Percentiles rank a stretch among this genome's conserved stretches.
Conservation (phyloP, 2,797 vertebrate species). For the Podarcis lilfordi region DNA sequence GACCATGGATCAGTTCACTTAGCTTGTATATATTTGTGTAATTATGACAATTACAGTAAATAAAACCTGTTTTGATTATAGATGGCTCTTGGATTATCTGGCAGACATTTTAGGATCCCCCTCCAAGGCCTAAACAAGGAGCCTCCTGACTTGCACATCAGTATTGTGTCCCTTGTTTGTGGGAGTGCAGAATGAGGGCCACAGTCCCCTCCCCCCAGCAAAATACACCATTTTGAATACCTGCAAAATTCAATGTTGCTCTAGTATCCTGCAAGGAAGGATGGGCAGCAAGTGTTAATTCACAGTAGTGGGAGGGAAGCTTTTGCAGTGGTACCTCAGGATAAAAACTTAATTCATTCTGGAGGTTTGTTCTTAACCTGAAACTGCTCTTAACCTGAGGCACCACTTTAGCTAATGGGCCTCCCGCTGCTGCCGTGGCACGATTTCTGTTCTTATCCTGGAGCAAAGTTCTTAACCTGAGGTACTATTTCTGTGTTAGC, state of each 20-base stretch:
- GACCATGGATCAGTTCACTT: background rate
- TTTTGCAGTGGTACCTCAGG: background rate
- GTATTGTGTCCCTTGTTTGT: too few relatives aligned
- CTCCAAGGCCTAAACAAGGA: background rate
- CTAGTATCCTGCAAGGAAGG: background rate
- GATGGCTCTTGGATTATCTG: background rate
- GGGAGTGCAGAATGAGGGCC: background rate
- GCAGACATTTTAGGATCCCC: background rate
- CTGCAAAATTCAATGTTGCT: background rate
- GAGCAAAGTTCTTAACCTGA: too few relatives aligned
- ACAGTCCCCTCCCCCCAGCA: too few relatives aligned
- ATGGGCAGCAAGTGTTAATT: background rate
- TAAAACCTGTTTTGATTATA: conserved; percentile 13
- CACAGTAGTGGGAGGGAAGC: background rate
- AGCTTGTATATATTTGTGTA: conserved; percentile 22
- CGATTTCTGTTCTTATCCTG: too few relatives aligned
- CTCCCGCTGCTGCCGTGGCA: too few relatives aligned
- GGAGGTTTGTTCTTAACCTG: too few relatives aligned
- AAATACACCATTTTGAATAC: background rate
- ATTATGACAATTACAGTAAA: background rate
- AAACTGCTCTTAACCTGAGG: too few relatives aligned
- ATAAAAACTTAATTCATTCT: too few relatives aligned
- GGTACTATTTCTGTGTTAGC: too few relatives aligned
- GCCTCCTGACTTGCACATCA: background rate
- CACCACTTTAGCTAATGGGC: too few relatives aligned